Evolutionary conservation across 2,113 vertebrate genomes (phyloP).

Genomic region (Hiodon alosoides): DNA sequence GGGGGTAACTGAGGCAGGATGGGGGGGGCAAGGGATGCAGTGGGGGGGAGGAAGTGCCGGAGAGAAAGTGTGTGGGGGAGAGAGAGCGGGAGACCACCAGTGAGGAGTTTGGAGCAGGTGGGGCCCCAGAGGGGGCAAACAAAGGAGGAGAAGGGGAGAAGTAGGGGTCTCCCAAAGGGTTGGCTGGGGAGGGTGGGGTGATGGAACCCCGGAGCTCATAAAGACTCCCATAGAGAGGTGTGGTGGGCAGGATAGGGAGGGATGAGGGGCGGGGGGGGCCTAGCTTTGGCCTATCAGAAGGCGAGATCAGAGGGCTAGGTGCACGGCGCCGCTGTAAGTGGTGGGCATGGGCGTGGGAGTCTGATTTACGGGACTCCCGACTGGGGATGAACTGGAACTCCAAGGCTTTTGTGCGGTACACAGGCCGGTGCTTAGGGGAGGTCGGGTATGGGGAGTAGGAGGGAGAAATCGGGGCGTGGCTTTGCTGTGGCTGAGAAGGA

Average conservation of each 20-base stretch:
- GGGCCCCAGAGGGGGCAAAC: constrained; percentile 71
- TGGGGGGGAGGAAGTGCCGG: constrained; percentile 63
- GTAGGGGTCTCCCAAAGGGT: constrained; percentile 71
- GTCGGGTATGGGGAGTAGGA: constrained; percentile 72
- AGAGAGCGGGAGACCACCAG: constrained; percentile 74
- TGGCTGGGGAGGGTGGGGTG: constrained; percentile 66
- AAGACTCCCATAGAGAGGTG: constrained; percentile 64
- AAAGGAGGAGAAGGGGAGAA: constrained; percentile 75
- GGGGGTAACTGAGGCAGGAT: constrained; percentile 72
- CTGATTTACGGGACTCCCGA: constrained; percentile 63
- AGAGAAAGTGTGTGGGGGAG: constrained; percentile 81
- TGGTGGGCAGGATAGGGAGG: constrained; percentile 79
- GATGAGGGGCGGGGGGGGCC: constrained; percentile 80
- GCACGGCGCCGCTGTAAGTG: constrained; percentile 69
- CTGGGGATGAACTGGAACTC: constrained; percentile 71
- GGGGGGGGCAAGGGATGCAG: constrained; percentile 61
- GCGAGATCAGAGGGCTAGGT: constrained; percentile 80
- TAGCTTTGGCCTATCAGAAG: constrained; percentile 70
- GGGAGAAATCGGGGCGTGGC: constrained; percentile 68
- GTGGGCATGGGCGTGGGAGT: constrained; percentile 51
- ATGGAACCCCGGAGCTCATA: constrained; percentile 65
- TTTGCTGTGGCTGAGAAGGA: constrained; percentile 65
- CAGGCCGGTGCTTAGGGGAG: constrained; percentile 66
- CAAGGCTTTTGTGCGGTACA: constrained; percentile 66
- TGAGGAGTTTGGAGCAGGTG: constrained; percentile 64